Base-by-base conservation (phyloP, 2,113 vertebrate genomes). In the Regulus satrapa region DNA sequence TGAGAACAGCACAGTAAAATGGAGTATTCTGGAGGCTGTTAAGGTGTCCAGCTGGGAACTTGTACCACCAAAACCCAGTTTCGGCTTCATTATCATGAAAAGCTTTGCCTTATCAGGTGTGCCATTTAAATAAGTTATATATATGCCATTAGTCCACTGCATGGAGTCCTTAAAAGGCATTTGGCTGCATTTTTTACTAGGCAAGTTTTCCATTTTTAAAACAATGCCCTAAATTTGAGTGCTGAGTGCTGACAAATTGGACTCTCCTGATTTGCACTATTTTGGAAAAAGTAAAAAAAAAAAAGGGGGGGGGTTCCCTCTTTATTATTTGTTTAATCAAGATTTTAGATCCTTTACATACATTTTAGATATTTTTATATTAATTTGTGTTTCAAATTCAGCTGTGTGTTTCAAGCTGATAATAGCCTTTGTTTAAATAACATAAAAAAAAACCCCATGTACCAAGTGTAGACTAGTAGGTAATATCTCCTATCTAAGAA, bases 341-440 rank as follows among this genome's bases (percentile, higher is more conserved):
- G 94, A 82, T 26, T 76, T 62, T 69, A 81, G 66, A 93, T 73
- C 23, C 43, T 77, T 96, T 69, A n/a, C 10, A 28, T 85, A 31
- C 28, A 67, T 93, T 89, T 92, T 38, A 85, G 41, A 73, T 85
- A 54, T 31, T 61, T 92, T 46, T 81, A 58, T 77, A 88, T 92
- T 3, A 10, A 88, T 89, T 63, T 54, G 6, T 83, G 55, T 85
- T 94, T 94, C 54, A 88, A 88, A 88, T 94, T 91, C 9, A 2
- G 40, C 61, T 92, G 38, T 82, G n/a, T 92, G 67, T 92, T 93
- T 93, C 68, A 84, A 36, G 45, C 64, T 93, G 81, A 92, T 97
- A 96, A 95, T 91, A 91, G 86, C 36, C 72, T 88, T 83, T 94
- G 71, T 96, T 97, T 95, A 88, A 94, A 32, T 92, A 96, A 91